Conservation (phyloP, 1,140 invertebrate genomes). For the Limonius californicus region DNA sequence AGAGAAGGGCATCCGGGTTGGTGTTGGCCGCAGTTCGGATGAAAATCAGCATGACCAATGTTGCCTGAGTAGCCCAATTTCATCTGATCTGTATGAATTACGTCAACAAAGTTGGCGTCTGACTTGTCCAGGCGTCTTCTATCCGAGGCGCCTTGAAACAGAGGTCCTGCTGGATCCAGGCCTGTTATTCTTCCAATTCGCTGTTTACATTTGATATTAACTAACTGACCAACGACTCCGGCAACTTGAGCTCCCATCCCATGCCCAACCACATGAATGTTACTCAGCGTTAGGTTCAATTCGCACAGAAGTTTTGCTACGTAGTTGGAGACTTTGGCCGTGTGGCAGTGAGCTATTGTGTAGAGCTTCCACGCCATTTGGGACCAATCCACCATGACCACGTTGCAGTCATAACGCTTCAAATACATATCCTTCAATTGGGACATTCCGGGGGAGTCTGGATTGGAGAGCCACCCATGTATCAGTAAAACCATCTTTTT, state of each 20-base stretch:
- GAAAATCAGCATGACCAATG: not conserved
- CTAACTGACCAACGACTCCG: constrained; percentile 16
- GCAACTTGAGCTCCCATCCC: constrained; percentile 47
- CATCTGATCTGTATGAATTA: constrained; percentile 58
- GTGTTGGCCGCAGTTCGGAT: not conserved
- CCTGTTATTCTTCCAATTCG: constrained; percentile 19
- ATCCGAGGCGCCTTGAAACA: not conserved
- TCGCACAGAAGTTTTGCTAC: constrained; percentile 15
- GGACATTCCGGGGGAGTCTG: constrained; percentile 37
- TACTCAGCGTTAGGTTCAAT: constrained; percentile 25
- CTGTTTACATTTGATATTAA: not conserved
- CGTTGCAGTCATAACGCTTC: constrained; percentile 5
- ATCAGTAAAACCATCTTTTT: too few species aligned
- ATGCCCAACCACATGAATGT: constrained; percentile 39
- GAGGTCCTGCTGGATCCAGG: constrained; percentile 18
- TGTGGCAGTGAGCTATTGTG: not conserved
- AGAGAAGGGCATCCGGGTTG: not conserved
- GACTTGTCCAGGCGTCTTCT: constrained; percentile 60
- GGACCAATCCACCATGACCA: constrained; percentile 18
- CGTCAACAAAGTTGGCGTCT: constrained; percentile 81
- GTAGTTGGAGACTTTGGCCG: not conserved
- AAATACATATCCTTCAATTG: constrained; percentile 32
- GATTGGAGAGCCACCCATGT: constrained; percentile 49
- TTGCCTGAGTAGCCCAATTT: not conserved
- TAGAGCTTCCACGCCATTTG: not conserved